A percentile compares a stretch with the other conserved stretches of the same genome.
Conservation (phyloP, 2,797 vertebrate genomes). For the Eleutherodactylus coqui region DNA sequence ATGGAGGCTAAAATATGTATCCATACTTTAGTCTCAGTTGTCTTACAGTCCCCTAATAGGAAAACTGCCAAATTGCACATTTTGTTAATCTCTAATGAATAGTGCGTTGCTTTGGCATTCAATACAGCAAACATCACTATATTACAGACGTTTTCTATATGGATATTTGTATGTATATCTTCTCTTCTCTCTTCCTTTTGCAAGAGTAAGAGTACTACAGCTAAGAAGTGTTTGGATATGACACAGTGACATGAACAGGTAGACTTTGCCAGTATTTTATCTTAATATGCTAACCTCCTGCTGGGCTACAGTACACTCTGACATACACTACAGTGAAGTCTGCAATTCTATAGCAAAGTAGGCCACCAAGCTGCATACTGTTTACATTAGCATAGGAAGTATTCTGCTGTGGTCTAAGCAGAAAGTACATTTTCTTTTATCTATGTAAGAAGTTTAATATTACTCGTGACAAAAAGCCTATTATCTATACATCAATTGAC, state of each 20-base stretch:
- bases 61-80: no score
- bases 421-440: not conserved
- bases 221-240: not conserved
- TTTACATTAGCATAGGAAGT: not conserved
- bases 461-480: not conserved
- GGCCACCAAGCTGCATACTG: not conserved
- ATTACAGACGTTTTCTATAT: no score
- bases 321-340: slow-evolving; percentile 24
- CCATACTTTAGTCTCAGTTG: no score
- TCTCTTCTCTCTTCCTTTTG: not conserved
- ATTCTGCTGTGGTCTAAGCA: not conserved
- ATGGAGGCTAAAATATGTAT: no score
- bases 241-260: slow-evolving; percentile 22
- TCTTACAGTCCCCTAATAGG: no score
- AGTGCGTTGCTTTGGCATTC: no score
- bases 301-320: slow-evolving; percentile 39
- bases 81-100: no score
- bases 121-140: no score
- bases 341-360: slow-evolving; percentile 28
- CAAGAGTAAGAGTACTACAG: not conserved
- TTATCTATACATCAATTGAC: not conserved
- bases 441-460: not conserved
- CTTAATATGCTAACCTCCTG: slow-evolving; percentile 36
- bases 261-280: slow-evolving; percentile 35
- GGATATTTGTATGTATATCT: no score